A percentile compares a stretch with the other conserved stretches of the same genome.
These are phyloP conservation scores for Chrysochloris asiatica DNA, from an alignment of 2,113 vertebrate genomes.

Conservation along the genomic window DNA sequence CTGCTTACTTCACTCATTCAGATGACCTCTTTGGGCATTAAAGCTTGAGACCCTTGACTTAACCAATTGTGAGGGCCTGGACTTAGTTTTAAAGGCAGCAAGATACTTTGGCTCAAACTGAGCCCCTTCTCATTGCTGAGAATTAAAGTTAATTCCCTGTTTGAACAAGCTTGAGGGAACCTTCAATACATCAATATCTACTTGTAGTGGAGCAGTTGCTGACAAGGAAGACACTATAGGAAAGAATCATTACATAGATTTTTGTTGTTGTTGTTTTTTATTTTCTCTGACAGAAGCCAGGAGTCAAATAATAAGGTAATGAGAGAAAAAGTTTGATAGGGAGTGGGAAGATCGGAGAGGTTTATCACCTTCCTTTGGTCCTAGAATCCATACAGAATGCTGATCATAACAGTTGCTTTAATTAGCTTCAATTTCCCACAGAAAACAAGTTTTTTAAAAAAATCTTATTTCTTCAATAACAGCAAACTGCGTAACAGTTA, in stretches of 20 bases:
- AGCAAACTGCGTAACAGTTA: not conserved
- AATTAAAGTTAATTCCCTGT: constrained; percentile 71
- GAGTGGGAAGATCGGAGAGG: constrained; percentile 29
- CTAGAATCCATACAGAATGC: constrained; percentile 42
- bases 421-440: constrained; percentile 39
- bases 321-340: constrained; percentile 20
- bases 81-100: constrained; percentile 26
- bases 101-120: constrained; percentile 41
- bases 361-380: constrained; percentile 57
- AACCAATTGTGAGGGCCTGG: not conserved
- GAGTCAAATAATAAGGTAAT: constrained; percentile 69
- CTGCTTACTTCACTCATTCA: not conserved
- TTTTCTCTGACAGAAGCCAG: constrained; percentile 58
- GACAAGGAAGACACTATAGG: constrained; percentile 59
- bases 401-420: constrained; percentile 53
- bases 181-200: constrained; percentile 72
- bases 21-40: not conserved
- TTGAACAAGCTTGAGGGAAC: constrained; percentile 73
- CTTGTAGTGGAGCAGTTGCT: constrained; percentile 33
- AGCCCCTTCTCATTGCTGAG: constrained; percentile 27
- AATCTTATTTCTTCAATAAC: constrained; percentile 1
- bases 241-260: constrained; percentile 76
- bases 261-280: constrained; percentile 35
- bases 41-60: constrained; percentile 25
- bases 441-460: constrained; percentile 23